Base-by-base conservation (phyloP, 2,113 vertebrate species). In the Podilymbus podiceps region DNA sequence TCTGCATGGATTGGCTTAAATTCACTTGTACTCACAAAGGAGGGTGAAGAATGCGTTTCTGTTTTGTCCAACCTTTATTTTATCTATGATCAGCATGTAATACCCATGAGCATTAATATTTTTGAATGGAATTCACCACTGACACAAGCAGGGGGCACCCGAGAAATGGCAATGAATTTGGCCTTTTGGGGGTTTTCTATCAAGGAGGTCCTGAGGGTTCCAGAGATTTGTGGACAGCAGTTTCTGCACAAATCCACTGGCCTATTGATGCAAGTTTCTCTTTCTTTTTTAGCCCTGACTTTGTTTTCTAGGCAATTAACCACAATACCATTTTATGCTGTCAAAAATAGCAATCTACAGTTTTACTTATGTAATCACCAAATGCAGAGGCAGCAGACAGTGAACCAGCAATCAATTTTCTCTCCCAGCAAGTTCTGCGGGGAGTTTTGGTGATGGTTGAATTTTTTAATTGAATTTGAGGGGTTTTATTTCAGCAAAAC, bases 261-360 rank as follows among this genome's bases (percentile, higher is more conserved):
- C 55, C 60, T 76, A 25, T 56, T 74, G n/a, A 69, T 85, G 64
- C 52, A 88, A 74, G 33, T 62, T 89, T 67, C 14, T 90, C 2
- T 1, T 79, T 85, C 44, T 44, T n/a, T 92, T 94, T 52, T 88
- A 92, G 87, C 69, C 56, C 40, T 71, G 85, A 78, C 85, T 96
- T 78, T 93, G 90, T 97, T 97, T 97, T 93, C 92, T 87, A 87
- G 90, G 89, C 92, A 90, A 77, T 95, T 96, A 93, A 94, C 84
- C 89, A 94, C 85, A 82, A 96, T 94, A 94, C 84, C 73, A 82
- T 92, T 96, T 95, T 88, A 82, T 95, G 79, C 81, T 81, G 80
- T 91, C 95, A 92, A 75, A 97, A 96, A 94, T 88, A 96, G 91
- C 91, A 71, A 92, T 94, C 88, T 96, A 85, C 88, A 87, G 95